A percentile compares a stretch with the other conserved stretches of the same genome.
Evolutionary conservation across 2,888 invertebrate species (phyloP).

Genomic region (Lycophotia porphyrea): DNA sequence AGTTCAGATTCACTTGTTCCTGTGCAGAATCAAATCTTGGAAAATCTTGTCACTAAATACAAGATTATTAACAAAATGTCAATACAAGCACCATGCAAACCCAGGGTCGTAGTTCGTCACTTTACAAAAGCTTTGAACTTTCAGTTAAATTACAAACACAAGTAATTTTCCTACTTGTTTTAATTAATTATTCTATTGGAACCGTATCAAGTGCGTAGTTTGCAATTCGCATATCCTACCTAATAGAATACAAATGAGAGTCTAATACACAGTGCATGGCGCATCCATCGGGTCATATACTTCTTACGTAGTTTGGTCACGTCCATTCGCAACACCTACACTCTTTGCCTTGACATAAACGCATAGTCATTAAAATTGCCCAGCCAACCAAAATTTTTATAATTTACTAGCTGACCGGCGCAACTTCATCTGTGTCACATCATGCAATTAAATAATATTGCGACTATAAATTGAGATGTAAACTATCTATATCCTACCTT

Average conservation of each 20-base stretch:
- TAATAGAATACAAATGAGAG: conserved; percentile 18
- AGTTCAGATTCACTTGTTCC: too few relatives aligned
- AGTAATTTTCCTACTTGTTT: neutral
- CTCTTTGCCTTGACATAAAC: conserved; percentile 10
- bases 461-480: too few relatives aligned
- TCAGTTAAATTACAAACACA: too few relatives aligned
- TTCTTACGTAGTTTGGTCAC: conserved; percentile 14
- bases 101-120: too few relatives aligned
- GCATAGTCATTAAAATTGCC: conserved; percentile 6
- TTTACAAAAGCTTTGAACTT: too few relatives aligned
- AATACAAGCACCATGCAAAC: too few relatives aligned
- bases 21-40: too few relatives aligned
- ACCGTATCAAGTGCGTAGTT: neutral
- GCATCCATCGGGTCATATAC: neutral
- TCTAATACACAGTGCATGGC: neutral
- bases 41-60: too few relatives aligned
- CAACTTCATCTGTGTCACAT: too few relatives aligned
- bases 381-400: neutral
- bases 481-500: too few relatives aligned
- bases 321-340: conserved; percentile 23
- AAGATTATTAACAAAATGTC: too few relatives aligned
- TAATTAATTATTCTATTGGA: neutral
- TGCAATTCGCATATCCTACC: neutral
- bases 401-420: neutral
- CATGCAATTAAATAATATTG: too few relatives aligned